Conservation (phyloP, 2,888 invertebrate genomes). For the Drosophila longiperda region DNA sequence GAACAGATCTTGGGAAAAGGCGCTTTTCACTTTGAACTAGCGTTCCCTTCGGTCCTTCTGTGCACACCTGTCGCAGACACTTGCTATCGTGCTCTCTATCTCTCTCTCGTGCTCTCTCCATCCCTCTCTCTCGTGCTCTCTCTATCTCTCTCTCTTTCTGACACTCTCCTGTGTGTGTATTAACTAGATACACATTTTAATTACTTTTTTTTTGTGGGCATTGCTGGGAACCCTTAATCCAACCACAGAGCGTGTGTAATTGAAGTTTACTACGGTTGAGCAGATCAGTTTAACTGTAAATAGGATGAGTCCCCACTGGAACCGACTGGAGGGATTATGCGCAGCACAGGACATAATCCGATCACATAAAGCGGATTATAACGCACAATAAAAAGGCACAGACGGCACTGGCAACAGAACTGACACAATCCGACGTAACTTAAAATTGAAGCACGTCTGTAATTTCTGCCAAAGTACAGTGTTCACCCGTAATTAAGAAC, state of each 20-base stretch:
- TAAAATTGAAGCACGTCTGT: constrained; percentile 58
- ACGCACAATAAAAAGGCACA: constrained; percentile 55
- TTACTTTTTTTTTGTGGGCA: constrained; percentile 70
- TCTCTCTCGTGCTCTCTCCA: constrained; percentile 1
- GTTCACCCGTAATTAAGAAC: background rate
- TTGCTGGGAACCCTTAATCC: constrained; percentile 61
- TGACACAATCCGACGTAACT: constrained; percentile 53
- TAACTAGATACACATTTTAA: constrained; percentile 70
- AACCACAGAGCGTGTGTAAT: constrained; percentile 64
- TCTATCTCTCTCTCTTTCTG: constrained; percentile 2
- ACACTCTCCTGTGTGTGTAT: constrained; percentile 23
- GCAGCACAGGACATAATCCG: constrained; percentile 76
- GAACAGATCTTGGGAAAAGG: constrained; percentile 62
- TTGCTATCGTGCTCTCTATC: background rate
- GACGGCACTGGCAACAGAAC: constrained; percentile 12
- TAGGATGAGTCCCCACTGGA: constrained; percentile 9
- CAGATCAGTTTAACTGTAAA: constrained; percentile 61
- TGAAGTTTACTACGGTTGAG: constrained; percentile 66
- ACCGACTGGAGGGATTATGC: constrained; percentile 61
- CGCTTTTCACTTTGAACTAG: constrained; percentile 51
- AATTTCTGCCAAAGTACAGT: constrained; percentile 15
- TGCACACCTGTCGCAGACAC: constrained; percentile 19
- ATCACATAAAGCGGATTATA: constrained; percentile 80
- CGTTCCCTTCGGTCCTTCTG: constrained; percentile 17
- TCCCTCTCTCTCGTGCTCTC: background rate